Percentiles rank a stretch among this genome's conserved stretches.
phyloP scores from a whole-genome alignment of 2,113 vertebrate genomes.

The Vanacampus margaritifer region DNA sequence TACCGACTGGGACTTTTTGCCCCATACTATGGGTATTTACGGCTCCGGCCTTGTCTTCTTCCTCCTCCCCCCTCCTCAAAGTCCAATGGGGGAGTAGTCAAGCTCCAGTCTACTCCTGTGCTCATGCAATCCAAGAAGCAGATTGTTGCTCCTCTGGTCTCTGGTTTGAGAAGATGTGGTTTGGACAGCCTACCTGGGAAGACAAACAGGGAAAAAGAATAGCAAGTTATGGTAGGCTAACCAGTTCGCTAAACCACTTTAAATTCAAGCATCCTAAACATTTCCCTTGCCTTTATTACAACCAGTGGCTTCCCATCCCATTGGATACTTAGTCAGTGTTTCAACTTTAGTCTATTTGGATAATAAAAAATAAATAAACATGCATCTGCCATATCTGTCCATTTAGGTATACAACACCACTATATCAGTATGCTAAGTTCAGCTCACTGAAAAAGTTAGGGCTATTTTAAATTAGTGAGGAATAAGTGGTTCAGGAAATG shows the following conservation, averaged over 20 bases:
- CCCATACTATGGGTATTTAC: constrained; percentile 80
- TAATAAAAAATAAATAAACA: no score
- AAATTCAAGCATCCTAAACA: no score
- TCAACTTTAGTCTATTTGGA: no score
- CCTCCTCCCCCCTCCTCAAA: constrained; percentile 47
- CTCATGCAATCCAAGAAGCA: constrained; percentile 31
- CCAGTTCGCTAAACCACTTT: neutral
- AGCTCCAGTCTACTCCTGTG: constrained; percentile 44
- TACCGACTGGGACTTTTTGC: constrained; percentile 96
- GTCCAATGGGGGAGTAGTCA: constrained; percentile 50
- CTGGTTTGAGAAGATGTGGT: constrained; percentile 28
- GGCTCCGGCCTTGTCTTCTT: constrained; percentile 26
- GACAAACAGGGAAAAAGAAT: neutral
- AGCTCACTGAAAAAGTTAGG: no score
- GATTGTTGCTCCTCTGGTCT: constrained; percentile 18
- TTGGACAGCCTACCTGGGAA: constrained; percentile 61
- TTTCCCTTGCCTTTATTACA: no score
- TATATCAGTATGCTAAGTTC: no score
- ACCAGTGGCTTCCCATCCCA: no score
- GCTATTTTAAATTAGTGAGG: no score
- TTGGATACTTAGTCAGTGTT: no score
- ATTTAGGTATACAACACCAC: no score
- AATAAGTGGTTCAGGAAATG: no score
- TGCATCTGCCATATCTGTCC: no score
- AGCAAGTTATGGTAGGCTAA: neutral